Evolutionary conservation across 2,797 vertebrate genomes (phyloP), one percentile per base, ranked within the genome.

Genomic region (Nothura maculosa): DNA sequence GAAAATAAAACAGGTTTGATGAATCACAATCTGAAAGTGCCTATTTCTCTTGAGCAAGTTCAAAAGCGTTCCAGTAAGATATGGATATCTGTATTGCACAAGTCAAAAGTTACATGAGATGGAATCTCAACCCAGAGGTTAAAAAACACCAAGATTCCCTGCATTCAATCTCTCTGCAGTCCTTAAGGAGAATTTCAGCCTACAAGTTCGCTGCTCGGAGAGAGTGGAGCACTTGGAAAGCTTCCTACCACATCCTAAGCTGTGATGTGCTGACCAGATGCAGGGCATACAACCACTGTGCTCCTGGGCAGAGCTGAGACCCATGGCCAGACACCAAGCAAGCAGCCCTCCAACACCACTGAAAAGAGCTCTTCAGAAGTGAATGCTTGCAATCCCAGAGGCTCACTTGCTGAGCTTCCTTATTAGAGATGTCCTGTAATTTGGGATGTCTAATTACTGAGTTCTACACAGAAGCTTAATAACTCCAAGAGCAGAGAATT

Each of bases 301-400:
- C n/a, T 60, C 34, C 36, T 5, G 4, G 2, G 1, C 3, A 10
- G 52, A 63, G 0, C 40, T 30, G 36, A 45, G 45, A 32, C 42
- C 0, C 2, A 18, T 18, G 55, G 3, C 18, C 0, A 4, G 2
- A 10, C 0, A 0, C 2, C 10, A 22, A 15, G 42, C 3, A 7
- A 79, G 40, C 2, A n/a, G 4, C 30, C 11, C 10, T 40, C 21
- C 27, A 25, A 25, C 38, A n/a, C 30, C 74, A 84, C 14, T 11
- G 61, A 43, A 47, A 72, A 36, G 4, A 82, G 1, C 38, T 38
- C 38, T 38, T 38, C 42, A 54, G 28, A 74, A 12, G 6, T 12
- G 18, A 14, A 2, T 10, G 3, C 42, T 34, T 45, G 25, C 10
- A 80, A 10, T 3, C 22, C 6, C 30, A 50, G 38, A 80, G 12